Evolutionary conservation across 2,888 invertebrate species (phyloP), one percentile per base, ranked within the genome.

Genomic region (Cyrtodaria siliqua): DNA sequence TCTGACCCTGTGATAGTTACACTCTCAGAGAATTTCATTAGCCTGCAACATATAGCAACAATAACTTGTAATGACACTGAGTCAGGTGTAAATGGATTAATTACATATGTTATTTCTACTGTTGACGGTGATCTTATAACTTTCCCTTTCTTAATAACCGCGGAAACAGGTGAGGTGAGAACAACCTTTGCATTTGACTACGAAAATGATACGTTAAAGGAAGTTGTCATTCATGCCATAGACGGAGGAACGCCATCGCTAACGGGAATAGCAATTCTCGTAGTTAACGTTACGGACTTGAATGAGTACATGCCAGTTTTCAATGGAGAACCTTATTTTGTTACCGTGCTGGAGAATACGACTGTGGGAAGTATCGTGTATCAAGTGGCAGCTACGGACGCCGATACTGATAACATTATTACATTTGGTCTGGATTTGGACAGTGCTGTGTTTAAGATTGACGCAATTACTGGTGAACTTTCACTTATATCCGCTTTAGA

Each of bases 241-340:
- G 78, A 78, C 47, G 61, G 59, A n/a, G 78, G 89, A 2, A 67
- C 95, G 80, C 97, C 97, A 8, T 95, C 96, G 66, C 94, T 98
- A 49, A 97, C 97, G 33, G 97, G 97, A 80, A 97, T 98, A 2
- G 95, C 97, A 70, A 97, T 86, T 0, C 78, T 87, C 14, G 83
- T 83, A 33, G 73, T 90, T 14, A 76, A 67, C 6, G 81, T 91
- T 6, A 77, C 69, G 14, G 89, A 89, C 27, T 44, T 69, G 16
- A 78, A 78, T 57, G 78, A 78, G 27, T 23, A 56, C 26, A 49
- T 47, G 12, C 78, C 78, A 20, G 60, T 18, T 1, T 78, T 78
- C 59, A 49, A 42, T 4, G 49, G 42, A 2, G 66, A 61, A 12
- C 70, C 72, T 24, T 78, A 73, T 50, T 24, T 61, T 12, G 64